Conservation (phyloP, 1,140 invertebrate species). For the Xylocopa sonorina region DNA sequence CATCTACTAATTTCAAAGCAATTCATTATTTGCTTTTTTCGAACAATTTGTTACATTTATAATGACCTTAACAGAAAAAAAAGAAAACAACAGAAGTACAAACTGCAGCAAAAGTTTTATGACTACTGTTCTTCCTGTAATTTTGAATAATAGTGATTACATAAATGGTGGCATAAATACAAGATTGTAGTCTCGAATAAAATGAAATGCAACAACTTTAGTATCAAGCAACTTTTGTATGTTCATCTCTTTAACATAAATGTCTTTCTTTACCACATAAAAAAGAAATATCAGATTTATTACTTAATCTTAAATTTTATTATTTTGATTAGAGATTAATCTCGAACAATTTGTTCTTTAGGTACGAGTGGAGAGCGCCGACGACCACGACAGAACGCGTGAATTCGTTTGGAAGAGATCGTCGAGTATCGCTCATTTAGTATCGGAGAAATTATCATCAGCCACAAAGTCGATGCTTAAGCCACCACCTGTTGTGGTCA, state of each 20-base stretch:
- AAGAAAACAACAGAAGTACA: too few species aligned
- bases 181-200: too few species aligned
- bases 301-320: too few species aligned
- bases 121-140: too few species aligned
- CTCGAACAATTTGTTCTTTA: constrained; percentile 70
- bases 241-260: too few species aligned
- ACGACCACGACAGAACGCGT: constrained; percentile 91
- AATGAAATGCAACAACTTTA: too few species aligned
- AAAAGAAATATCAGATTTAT: too few species aligned
- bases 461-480: constrained; percentile 90
- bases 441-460: constrained; percentile 89
- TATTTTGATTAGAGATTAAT: background rate
- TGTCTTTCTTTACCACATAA: background rate
- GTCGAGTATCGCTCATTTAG: constrained; percentile 90
- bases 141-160: too few species aligned
- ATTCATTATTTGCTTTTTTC: background rate
- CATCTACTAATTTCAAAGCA: background rate
- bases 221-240: too few species aligned
- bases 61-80: too few species aligned
- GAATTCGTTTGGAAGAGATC: constrained; percentile 92
- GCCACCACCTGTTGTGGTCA: constrained; percentile 74
- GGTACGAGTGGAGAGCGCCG: constrained; percentile 90
- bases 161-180: too few species aligned
- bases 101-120: too few species aligned
- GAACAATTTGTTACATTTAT: background rate